phyloP scores from a whole-genome alignment of 2,113 vertebrate species.

The Probosciger aterrimus region DNA sequence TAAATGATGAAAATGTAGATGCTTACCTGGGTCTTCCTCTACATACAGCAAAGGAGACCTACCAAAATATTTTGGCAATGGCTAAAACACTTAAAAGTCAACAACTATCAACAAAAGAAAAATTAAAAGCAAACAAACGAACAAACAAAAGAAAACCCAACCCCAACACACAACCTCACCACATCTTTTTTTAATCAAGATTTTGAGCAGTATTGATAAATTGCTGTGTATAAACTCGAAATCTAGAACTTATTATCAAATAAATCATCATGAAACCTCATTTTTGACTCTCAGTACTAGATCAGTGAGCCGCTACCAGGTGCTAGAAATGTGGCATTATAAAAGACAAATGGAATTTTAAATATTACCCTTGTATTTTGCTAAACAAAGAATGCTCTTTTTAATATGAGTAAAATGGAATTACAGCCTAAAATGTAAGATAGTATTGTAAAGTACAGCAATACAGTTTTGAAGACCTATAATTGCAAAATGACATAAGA shows the following conservation, averaged over 20 bases:
- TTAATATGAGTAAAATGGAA: neutral
- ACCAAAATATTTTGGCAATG: neutral
- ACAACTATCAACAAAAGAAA: neutral
- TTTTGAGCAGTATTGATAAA: neutral
- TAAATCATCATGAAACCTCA: neutral
- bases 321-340: neutral
- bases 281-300: neutral
- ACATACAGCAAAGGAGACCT: neutral
- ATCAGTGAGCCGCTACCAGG: neutral
- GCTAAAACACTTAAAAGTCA: neutral
- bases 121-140: neutral
- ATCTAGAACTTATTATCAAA: neutral
- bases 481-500: neutral
- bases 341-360: neutral
- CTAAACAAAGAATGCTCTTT: neutral
- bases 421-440: neutral
- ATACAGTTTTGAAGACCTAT: neutral
- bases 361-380: neutral
- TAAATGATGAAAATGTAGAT: neutral
- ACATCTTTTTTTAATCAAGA: neutral
- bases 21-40: neutral
- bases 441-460: neutral
- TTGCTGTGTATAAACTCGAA: neutral
- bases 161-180: neutral
- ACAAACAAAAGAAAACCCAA: accelerated